Conservation (phyloP, 2,797 vertebrate species). For the Labeo calbasu region DNA sequence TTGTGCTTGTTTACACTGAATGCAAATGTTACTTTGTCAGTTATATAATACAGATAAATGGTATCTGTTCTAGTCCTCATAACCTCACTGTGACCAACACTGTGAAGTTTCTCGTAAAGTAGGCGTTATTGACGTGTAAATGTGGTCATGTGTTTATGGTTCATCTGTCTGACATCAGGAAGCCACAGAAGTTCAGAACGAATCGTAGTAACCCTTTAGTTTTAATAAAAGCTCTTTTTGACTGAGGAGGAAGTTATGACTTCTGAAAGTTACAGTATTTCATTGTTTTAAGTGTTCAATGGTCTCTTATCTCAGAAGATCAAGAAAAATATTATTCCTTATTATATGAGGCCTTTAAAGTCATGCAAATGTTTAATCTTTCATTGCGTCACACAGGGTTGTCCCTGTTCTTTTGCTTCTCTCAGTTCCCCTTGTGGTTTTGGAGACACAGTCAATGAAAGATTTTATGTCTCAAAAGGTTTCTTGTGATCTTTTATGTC, state of each 20-base stretch:
- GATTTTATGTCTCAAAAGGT: neutral
- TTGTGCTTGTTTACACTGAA: neutral
- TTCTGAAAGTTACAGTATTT: neutral
- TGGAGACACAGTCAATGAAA: constrained; percentile 6
- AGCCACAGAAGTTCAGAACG: neutral
- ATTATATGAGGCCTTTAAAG: neutral
- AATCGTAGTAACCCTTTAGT: neutral
- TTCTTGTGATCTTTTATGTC: constrained; percentile 1
- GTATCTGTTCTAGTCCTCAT: neutral
- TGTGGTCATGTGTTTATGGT: neutral
- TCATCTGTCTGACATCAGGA: constrained; percentile 7
- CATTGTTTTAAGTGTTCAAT: neutral
- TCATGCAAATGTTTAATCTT: neutral
- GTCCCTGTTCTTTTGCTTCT: neutral
- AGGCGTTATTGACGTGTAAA: neutral
- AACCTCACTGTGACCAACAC: neutral
- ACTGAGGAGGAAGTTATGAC: neutral
- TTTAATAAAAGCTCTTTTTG: neutral
- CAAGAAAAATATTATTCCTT: constrained; percentile 1
- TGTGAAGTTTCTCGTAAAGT: neutral
- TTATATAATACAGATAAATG: neutral
- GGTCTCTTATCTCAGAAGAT: neutral
- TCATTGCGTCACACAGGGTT: neutral
- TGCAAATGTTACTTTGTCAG: neutral
- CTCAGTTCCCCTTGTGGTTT: constrained; percentile 16